Conservation (phyloP, 2,888 invertebrate genomes). For the Rosalia funebris region DNA sequence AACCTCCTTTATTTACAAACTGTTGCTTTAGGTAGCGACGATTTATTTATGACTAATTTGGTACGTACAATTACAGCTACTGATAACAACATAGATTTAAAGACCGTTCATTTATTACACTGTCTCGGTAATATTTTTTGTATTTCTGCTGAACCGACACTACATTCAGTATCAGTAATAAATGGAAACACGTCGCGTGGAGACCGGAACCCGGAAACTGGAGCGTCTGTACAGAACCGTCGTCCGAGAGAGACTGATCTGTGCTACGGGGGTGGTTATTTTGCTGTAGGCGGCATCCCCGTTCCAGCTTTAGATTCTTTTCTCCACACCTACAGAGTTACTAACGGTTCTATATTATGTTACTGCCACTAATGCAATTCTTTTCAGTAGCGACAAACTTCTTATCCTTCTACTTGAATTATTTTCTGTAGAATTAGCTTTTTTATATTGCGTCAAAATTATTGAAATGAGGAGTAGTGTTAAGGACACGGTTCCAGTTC, state of each 20-base stretch:
- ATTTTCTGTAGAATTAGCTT: no score
- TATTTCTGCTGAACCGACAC: slow-evolving; percentile 8
- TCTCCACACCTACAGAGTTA: slow-evolving; percentile 26
- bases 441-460: no score
- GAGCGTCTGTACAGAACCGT: slow-evolving; percentile 36
- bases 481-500: no score
- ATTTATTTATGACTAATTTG: background rate
- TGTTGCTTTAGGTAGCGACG: background rate
- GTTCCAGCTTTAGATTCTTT: slow-evolving; percentile 21
- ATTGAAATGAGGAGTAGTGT: no score
- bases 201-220: slow-evolving; percentile 25
- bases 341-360: slow-evolving; percentile 4
- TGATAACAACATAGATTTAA: background rate
- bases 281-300: slow-evolving; percentile 27
- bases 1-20: background rate
- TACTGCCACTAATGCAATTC: no score
- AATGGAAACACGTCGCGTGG: slow-evolving; percentile 18
- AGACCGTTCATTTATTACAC: background rate
- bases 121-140: slow-evolving; percentile 1
- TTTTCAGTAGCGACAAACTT: no score
- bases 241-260: slow-evolving; percentile 43
- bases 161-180: slow-evolving; percentile 15
- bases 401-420: no score
- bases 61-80: background rate
- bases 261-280: slow-evolving; percentile 35